These are phyloP conservation scores for Donacobius atricapilla DNA, from an alignment of 2,113 vertebrate genomes.

Conservation along the genomic window DNA sequence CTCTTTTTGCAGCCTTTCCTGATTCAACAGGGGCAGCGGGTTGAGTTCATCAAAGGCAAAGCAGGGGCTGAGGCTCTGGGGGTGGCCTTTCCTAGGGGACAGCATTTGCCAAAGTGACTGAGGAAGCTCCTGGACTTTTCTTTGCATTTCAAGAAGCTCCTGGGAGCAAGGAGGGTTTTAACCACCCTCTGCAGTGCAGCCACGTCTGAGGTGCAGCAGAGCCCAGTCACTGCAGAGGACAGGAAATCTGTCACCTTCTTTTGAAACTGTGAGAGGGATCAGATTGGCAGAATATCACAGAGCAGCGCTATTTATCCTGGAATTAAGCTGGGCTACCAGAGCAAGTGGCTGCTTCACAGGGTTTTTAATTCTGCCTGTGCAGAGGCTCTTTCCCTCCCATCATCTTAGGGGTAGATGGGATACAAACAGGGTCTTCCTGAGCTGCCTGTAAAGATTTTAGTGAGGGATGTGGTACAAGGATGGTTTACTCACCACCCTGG, in stretches of 20 bases:
- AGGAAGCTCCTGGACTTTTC: not conserved
- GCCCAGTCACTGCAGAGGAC: not conserved
- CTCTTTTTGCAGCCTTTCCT: slow-evolving; percentile 25
- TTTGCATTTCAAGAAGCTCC: not conserved
- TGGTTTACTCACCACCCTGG: accelerated
- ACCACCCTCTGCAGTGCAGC: not conserved
- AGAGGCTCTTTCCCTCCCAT: not conserved
- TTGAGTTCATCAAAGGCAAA: not conserved
- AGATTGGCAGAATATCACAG: slow-evolving; percentile 59
- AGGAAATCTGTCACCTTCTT: slow-evolving; percentile 62
- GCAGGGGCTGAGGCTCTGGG: not conserved
- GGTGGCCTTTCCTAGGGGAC: not conserved
- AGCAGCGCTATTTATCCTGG: not conserved
- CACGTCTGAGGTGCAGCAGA: not conserved
- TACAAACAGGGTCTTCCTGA: not conserved
- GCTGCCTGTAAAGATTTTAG: accelerated
- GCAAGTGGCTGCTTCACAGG: not conserved
- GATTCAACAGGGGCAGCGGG: not conserved
- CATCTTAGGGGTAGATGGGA: not conserved
- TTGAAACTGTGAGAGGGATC: not conserved
- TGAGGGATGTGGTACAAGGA: not conserved
- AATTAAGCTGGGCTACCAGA: not conserved
- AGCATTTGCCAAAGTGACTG: accelerated
- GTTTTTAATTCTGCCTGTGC: not conserved
- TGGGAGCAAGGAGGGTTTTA: not conserved